Evolutionary conservation across 2,888 invertebrate genomes (phyloP).

Genomic region (Maniola hyperantus): DNA sequence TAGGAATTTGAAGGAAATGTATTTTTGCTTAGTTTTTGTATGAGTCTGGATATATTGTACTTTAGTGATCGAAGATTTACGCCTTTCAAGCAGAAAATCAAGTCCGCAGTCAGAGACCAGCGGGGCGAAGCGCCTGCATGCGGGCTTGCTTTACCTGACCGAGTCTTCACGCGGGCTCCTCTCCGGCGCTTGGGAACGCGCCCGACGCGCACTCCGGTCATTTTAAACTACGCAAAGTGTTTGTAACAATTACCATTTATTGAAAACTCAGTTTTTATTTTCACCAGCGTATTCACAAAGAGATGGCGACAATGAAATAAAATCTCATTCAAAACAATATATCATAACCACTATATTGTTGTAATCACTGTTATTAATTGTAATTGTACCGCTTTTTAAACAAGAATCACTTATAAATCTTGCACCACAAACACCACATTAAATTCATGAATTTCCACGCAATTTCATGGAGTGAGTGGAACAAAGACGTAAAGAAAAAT

Average conservation of each 20-base stretch:
- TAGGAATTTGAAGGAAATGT: too few species aligned
- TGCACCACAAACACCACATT: conserved; percentile 54
- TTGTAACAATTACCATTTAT: conserved; percentile 38
- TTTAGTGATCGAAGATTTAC: conserved; percentile 13
- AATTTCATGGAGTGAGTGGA: conserved; percentile 33
- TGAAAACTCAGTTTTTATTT: conserved; percentile 34
- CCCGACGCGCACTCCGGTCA: conserved; percentile 72
- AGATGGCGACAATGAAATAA: conserved; percentile 16
- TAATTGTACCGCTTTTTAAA: neutral
- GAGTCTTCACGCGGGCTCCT: conserved; percentile 64
- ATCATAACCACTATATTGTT: neutral
- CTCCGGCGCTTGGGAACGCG: conserved; percentile 71
- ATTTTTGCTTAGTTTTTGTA: conserved; percentile 15
- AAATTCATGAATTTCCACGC: conserved; percentile 36
- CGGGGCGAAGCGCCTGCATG: conserved; percentile 59
- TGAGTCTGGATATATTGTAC: too few species aligned
- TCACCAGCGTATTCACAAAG: conserved; percentile 53
- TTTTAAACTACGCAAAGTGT: conserved; percentile 51
- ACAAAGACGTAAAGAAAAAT: conserved; percentile 20
- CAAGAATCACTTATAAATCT: conserved; percentile 29
- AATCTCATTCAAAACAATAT: neutral
- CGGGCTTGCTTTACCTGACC: conserved; percentile 69
- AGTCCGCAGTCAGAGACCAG: conserved; percentile 50
- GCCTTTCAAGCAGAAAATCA: conserved; percentile 59
- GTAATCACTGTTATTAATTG: neutral